Conservation (phyloP, 2,888 invertebrate genomes). For the Lobophora halterata region DNA sequence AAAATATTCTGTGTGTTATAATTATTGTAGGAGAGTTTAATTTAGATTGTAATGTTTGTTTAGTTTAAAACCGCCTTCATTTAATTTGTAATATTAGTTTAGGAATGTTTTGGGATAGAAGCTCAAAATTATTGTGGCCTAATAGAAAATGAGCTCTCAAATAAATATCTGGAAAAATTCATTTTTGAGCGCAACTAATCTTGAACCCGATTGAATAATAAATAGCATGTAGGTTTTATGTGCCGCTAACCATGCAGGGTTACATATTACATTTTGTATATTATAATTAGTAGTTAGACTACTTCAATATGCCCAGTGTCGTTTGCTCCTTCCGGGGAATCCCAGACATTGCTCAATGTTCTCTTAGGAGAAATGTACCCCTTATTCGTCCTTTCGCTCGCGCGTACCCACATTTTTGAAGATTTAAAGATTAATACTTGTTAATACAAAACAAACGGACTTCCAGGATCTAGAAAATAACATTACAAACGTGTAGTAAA, state of each 20-base stretch:
- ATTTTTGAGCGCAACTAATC: conserved; percentile 1
- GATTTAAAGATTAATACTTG: too few species aligned
- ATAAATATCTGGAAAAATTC: background rate
- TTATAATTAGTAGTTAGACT: conserved; percentile 47
- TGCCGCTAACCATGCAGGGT: conserved; percentile 19
- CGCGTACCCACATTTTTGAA: too few species aligned
- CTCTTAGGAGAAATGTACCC: too few species aligned
- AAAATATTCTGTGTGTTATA: conserved; percentile 71
- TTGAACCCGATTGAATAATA: conserved; percentile 5
- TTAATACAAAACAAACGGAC: too few species aligned
- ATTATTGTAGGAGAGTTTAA: conserved; percentile 21
- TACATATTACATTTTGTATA: too few species aligned
- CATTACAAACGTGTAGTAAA: too few species aligned
- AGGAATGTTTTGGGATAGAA: conserved; percentile 22
- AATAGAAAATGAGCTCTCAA: conserved; percentile 17
- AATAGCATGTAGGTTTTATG: conserved; percentile 11
- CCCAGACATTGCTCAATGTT: conserved; percentile 39
- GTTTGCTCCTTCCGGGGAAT: conserved; percentile 35
- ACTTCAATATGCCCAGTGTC: conserved; percentile 40
- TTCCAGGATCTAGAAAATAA: too few species aligned
- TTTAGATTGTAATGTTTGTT: conserved; percentile 27
- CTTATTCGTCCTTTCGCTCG: too few species aligned
- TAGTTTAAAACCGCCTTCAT: conserved; percentile 34
- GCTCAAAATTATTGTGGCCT: conserved; percentile 27
- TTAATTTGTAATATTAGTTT: conserved; percentile 23